Evolutionary conservation across 2,888 invertebrate genomes (phyloP).

Genomic region (Camponotus fellah): DNA sequence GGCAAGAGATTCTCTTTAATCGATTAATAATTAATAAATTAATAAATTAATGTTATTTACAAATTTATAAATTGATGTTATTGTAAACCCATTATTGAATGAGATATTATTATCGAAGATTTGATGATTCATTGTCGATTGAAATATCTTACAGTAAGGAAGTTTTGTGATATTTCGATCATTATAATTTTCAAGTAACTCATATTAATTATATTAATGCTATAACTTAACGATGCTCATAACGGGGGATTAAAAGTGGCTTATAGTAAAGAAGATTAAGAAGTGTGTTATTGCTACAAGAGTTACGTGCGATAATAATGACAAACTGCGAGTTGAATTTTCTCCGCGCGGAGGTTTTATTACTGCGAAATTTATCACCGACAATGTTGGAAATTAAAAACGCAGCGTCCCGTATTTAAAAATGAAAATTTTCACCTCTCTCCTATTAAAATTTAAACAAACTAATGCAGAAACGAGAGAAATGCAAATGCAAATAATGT

Average conservation of each 20-base stretch:
- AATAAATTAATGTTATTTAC: no score
- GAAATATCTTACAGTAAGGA: neutral
- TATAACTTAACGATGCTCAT: neutral
- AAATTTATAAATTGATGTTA: no score
- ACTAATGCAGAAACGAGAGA: slow-evolving; percentile 43
- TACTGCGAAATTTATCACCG: slow-evolving; percentile 38
- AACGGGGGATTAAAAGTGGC: slow-evolving; percentile 21
- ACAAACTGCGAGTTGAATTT: slow-evolving; percentile 34
- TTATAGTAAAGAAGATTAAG: slow-evolving; percentile 32
- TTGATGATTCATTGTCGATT: neutral
- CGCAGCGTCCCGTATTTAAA: slow-evolving; percentile 30
- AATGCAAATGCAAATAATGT: slow-evolving; percentile 50
- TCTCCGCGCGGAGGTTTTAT: slow-evolving; percentile 27
- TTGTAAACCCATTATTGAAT: no score
- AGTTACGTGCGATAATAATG: slow-evolving; percentile 48
- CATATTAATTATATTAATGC: slow-evolving; percentile 6
- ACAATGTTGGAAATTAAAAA: slow-evolving; percentile 45
- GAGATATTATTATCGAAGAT: no score
- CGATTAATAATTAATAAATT: neutral
- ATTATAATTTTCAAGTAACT: slow-evolving; percentile 10
- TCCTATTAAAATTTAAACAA: slow-evolving; percentile 36
- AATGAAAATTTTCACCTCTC: slow-evolving; percentile 44
- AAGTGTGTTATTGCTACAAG: slow-evolving; percentile 27
- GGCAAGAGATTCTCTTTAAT: neutral
- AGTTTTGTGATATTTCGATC: neutral